Evolutionary conservation across 2,888 invertebrate species (phyloP).

Genomic region (Drymonia ruficornis): DNA sequence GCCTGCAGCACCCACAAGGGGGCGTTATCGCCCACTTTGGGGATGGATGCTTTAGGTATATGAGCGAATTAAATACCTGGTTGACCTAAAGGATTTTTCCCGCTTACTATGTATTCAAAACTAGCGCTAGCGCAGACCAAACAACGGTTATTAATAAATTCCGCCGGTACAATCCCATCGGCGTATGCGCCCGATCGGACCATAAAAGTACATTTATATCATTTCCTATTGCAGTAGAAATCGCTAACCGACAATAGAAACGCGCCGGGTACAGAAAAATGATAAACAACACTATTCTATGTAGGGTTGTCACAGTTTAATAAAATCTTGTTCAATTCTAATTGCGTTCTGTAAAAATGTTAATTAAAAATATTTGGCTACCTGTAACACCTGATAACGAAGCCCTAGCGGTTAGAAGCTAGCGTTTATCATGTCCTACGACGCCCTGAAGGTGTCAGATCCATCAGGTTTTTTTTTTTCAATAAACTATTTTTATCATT

Average conservation of each 20-base stretch:
- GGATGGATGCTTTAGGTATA: too few species aligned
- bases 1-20: too few species aligned
- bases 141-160: conserved; percentile 23
- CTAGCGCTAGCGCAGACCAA: not conserved
- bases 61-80: too few species aligned
- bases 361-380: too few species aligned
- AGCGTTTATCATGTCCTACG: too few species aligned
- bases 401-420: too few species aligned
- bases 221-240: conserved; percentile 47
- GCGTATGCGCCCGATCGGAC: conserved; percentile 21
- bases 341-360: too few species aligned
- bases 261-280: conserved; percentile 34
- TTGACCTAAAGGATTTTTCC: not conserved
- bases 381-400: too few species aligned
- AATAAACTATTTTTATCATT: too few species aligned
- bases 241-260: conserved; percentile 38
- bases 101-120: not conserved
- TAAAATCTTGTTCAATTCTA: not conserved
- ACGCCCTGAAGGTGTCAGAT: too few species aligned
- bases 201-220: conserved; percentile 50
- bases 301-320: conserved; percentile 26
- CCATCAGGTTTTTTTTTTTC: too few species aligned
- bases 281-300: conserved; percentile 29
- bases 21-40: too few species aligned
- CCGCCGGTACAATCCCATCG: conserved; percentile 16